Conservation (phyloP, 2,797 vertebrate species). For the Centropyge bicolor region DNA sequence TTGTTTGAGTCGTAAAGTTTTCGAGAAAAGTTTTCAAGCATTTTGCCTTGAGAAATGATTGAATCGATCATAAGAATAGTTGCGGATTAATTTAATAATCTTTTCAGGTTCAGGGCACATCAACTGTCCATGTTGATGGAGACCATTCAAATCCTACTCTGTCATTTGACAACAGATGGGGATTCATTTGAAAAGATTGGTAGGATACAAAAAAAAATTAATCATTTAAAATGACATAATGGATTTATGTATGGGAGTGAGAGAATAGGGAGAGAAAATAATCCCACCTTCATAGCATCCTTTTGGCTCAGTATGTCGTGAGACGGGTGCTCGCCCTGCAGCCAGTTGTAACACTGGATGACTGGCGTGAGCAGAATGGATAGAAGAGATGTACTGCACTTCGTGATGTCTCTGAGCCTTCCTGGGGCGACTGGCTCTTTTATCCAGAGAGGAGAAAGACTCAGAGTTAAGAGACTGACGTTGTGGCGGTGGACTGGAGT, state of each 20-base stretch:
- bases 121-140: not conserved
- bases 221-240: slow-evolving; percentile 29
- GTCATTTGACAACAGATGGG: slow-evolving; percentile 2
- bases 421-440: slow-evolving; percentile 50
- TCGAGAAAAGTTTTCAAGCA: not conserved
- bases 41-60: not conserved
- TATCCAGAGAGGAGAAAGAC: slow-evolving; percentile 50
- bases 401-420: slow-evolving; percentile 48
- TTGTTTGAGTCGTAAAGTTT: not conserved
- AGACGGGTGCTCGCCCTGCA: slow-evolving; percentile 52
- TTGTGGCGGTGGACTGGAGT: slow-evolving; percentile 26
- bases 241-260: slow-evolving; percentile 31
- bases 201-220: not conserved
- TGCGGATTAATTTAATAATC: not conserved
- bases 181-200: slow-evolving; percentile 25
- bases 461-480: slow-evolving; percentile 32
- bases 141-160: not conserved
- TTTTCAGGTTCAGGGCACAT: not conserved
- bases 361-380: slow-evolving; percentile 47
- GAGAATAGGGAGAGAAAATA: slow-evolving; percentile 43
- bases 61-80: not conserved
- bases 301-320: slow-evolving; percentile 38
- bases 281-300: slow-evolving; percentile 30
- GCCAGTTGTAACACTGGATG: slow-evolving; percentile 44
- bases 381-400: slow-evolving; percentile 39